Base-by-base conservation (phyloP, 2,888 invertebrate species). In the Calliopum simillimum region DNA sequence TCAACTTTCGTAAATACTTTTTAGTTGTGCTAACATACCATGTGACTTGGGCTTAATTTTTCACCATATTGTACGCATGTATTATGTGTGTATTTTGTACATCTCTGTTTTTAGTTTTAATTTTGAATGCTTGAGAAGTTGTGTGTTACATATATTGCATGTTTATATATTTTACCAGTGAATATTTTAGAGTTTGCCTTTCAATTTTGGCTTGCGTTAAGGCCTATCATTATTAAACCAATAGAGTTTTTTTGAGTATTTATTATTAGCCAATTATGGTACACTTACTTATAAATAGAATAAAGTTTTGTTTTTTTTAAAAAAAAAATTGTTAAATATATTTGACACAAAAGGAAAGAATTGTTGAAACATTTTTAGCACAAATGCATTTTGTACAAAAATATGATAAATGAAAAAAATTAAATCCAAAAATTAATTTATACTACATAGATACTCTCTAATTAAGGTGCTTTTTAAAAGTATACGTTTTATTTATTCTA, bases 391-490 rank as follows among this genome's bases (percentile, higher is more conserved):
- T 61, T 61, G 61, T 61, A 61, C 61, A 61, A 61, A 61, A 61
- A 23, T 61, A 23, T 19, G 21, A 53, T 55, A 41, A 21, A n/a
- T n/a, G n/a, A n/a, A n/a, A 33, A 33, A 47, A 65, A 19, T 25
- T 33, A 55, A 55, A 65, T 65, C 65, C 65, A 65, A 65, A 65
- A 65, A 65, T 65, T 65, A 65, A 8, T 44, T 59, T 49, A 59
- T 21, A 16, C 13, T 58, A 41, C 21, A 12, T n/a, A 3, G 61
- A 55, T 25, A 6, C 21, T 63, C 41, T 49, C 44, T 64, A 56
- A 75, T 76, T 77, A 79, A 81, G 80, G 79, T 82, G 82, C 83
- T 82, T 81, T 81, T 75, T 76, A 81, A 82, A 80, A 81, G 83
- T 83, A 82, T 82, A 83, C 83, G 82, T 78, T 78, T 43, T 55